A percentile compares a stretch with the other conserved stretches of the same genome.
phyloP scores from a whole-genome alignment of 2,888 invertebrate species.

The Pyrocoelia pectoralis region DNA sequence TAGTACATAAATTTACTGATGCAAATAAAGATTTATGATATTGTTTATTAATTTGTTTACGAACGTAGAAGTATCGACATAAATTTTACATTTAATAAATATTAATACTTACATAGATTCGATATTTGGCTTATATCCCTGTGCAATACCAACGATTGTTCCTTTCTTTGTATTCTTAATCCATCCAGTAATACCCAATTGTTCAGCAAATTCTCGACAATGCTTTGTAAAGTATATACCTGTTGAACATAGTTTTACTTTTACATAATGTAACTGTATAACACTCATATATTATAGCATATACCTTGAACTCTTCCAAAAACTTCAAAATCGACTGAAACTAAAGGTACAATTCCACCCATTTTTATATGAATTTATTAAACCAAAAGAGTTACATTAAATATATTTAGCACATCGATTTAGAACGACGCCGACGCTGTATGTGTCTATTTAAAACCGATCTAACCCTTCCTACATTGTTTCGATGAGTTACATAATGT shows the following conservation, averaged over 20 bases:
- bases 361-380: slow-evolving; percentile 4
- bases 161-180: slow-evolving; percentile 89
- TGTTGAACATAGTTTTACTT: slow-evolving; percentile 52
- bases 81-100: too few species aligned
- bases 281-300: slow-evolving; percentile 31
- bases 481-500: not conserved
- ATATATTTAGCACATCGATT: slow-evolving; percentile 7
- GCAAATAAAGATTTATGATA: too few species aligned
- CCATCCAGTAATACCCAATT: slow-evolving; percentile 85
- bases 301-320: slow-evolving; percentile 91
- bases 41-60: too few species aligned
- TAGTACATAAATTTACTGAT: too few species aligned
- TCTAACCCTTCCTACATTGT: slow-evolving; percentile 26
- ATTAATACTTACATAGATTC: slow-evolving; percentile 73
- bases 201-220: slow-evolving; percentile 80
- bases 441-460: slow-evolving; percentile 31
- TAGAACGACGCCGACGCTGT: slow-evolving; percentile 26
- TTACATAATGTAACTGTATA: slow-evolving; percentile 4
- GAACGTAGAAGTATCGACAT: too few species aligned
- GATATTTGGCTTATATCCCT: slow-evolving; percentile 79
- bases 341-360: slow-evolving; percentile 64
- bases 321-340: slow-evolving; percentile 90
- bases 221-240: slow-evolving; percentile 90
- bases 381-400: not conserved
- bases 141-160: slow-evolving; percentile 89